A percentile compares a stretch with the other conserved stretches of the same genome.
phyloP scores from a whole-genome alignment of 2,888 invertebrate genomes.

The Zygaena filipendulae region DNA sequence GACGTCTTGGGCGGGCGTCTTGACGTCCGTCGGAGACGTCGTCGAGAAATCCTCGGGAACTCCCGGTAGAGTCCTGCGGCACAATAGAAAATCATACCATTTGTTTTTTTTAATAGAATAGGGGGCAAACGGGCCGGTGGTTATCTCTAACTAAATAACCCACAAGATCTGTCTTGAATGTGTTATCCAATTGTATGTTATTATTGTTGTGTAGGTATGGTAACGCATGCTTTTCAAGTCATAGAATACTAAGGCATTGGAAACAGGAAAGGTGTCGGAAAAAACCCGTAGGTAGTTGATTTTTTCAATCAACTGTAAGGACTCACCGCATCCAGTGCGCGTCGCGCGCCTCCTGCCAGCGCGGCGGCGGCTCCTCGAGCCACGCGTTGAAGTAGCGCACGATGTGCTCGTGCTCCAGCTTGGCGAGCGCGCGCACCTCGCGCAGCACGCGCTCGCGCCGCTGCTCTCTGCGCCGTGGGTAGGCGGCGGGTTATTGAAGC shows the following conservation, averaged over 20 bases:
- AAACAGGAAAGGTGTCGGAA: too few relatives aligned
- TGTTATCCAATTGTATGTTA: too few relatives aligned
- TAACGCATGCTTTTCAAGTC: too few relatives aligned
- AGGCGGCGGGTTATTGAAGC: too few relatives aligned
- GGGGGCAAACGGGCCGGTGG: too few relatives aligned
- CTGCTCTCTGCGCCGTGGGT: slow-evolving; percentile 76
- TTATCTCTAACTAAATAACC: too few relatives aligned
- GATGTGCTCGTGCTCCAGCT: slow-evolving; percentile 94
- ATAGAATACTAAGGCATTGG: too few relatives aligned
- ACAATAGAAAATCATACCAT: slow-evolving; percentile 2
- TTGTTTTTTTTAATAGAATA: too few relatives aligned
- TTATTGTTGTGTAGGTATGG: too few relatives aligned
- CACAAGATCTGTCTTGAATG: too few relatives aligned
- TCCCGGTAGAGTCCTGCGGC: slow-evolving; percentile 36
- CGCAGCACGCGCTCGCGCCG: slow-evolving; percentile 90
- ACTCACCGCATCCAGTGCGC: slow-evolving; percentile 63
- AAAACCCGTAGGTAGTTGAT: too few relatives aligned
- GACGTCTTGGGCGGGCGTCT: slow-evolving; percentile 23
- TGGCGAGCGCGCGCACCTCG: slow-evolving; percentile 94
- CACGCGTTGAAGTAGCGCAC: slow-evolving; percentile 97
- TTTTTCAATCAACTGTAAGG: too few relatives aligned
- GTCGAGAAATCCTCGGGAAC: slow-evolving; percentile 39
- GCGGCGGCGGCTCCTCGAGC: slow-evolving; percentile 91
- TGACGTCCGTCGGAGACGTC: slow-evolving; percentile 28
- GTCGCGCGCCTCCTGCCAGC: slow-evolving; percentile 88